These are phyloP conservation scores for Florisuga fusca DNA, from an alignment of 2,797 vertebrate species.

Conservation along the genomic window DNA sequence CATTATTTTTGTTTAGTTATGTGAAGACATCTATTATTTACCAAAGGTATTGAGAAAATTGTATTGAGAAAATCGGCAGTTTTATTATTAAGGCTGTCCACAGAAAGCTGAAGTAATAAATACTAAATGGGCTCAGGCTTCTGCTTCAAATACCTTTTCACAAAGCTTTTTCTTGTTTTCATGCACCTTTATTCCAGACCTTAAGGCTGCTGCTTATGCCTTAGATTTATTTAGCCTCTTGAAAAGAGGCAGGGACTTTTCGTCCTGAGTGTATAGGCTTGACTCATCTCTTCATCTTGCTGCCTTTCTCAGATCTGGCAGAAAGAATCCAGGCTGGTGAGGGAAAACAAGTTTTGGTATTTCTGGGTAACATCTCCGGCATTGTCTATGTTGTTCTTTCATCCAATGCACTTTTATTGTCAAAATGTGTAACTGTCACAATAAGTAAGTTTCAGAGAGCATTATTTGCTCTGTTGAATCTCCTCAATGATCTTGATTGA, in stretches of 20 bases:
- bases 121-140: not conserved
- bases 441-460: not conserved
- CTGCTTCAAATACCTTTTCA: not conserved
- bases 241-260: not conserved
- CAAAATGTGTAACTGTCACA: not conserved
- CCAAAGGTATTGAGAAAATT: not conserved
- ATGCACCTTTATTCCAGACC: not conserved
- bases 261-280: not conserved
- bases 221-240: not conserved
- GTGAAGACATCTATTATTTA: not conserved
- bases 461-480: not conserved
- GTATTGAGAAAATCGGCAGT: not conserved
- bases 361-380: not conserved
- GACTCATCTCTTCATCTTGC: not conserved
- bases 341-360: not conserved
- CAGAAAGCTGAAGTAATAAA: not conserved
- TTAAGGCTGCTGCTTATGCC: not conserved
- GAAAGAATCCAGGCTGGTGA: not conserved
- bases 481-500: not conserved
- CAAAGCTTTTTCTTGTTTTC: not conserved
- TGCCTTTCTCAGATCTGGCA: not conserved
- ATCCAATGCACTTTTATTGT: not conserved
- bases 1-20: not conserved
- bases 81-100: not conserved
- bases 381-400: not conserved